Evolutionary conservation across 2,113 vertebrate genomes (phyloP), one percentile per base, ranked within the genome.

Genomic region (Leptobrachium leishanense): DNA sequence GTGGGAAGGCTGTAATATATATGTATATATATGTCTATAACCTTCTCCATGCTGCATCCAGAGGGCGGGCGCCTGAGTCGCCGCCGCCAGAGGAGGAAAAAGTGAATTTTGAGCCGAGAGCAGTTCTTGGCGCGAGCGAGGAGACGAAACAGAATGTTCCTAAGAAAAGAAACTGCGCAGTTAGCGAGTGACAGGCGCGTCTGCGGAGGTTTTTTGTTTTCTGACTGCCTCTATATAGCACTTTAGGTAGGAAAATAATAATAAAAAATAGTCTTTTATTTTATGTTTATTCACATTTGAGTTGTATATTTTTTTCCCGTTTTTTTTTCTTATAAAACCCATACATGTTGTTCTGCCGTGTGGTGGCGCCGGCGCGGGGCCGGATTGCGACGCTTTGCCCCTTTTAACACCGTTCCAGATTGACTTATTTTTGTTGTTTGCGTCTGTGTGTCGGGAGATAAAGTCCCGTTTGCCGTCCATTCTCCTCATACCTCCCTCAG

Each of bases 1-100:
- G 12, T 57, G 77, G 68, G 63, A 66, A 67, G 68, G 41, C 66
- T 68, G 77, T 70, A 80, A 74, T 80, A 80, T 41, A 66, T 50
- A 43, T 44, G 20, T 31, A 31, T 31, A 31, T 31, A 31, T 31
- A 31, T 31, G 20, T 80, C 15, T 68, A 31, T 20, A 7, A 50
- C 43, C 68, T 55, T 74, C 71, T 73, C 77, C 63, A 55, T 43
- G 42, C 15, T 50, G n/a, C n/a, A 50, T 64, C 41, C 57, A 54
- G 3, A 15, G 66, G 65, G 44, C 40, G 55, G 44, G 50, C n/a
- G 43, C 31, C 41, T 53, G 11, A 46, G 40, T 3, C 13, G 11
- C 6, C 13, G 2, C 55, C 3, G 13, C 55, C 55, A 59, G 50
- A 6, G 9, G 3, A 11, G 55, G 53, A 12, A 43, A 57, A 12